Evolutionary conservation across 2,888 invertebrate species (phyloP).

Genomic region (Acanthopleura granulata): DNA sequence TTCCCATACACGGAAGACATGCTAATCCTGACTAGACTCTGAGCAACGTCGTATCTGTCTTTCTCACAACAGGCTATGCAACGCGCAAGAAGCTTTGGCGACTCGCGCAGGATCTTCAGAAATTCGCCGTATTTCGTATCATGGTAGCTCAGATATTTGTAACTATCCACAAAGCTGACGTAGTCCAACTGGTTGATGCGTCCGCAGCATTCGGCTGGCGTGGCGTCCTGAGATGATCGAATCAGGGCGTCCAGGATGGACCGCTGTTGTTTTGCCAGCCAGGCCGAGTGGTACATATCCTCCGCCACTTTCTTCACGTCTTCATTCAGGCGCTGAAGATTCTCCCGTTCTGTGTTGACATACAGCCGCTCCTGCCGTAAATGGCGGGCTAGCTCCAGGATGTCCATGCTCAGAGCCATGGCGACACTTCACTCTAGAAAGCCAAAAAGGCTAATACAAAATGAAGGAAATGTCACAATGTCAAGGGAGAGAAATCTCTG

Average conservation of each 20-base stretch:
- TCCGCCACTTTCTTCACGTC: conserved; percentile 72
- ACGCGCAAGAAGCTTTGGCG: conserved; percentile 80
- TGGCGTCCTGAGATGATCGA: conserved; percentile 81
- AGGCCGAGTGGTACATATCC: conserved; percentile 75
- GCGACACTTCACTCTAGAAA: too few relatives aligned
- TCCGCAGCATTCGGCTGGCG: conserved; percentile 78
- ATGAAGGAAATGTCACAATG: too few relatives aligned
- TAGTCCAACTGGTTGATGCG: conserved; percentile 72
- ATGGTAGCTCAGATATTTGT: conserved; percentile 87
- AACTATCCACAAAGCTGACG: conserved; percentile 71
- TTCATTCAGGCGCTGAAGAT: conserved; percentile 71
- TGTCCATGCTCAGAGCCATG: conserved; percentile 58
- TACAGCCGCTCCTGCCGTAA: conserved; percentile 88
- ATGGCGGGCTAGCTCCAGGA: conserved; percentile 78
- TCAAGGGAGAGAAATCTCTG: too few relatives aligned
- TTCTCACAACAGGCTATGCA: conserved; percentile 79
- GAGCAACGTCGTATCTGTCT: conserved; percentile 62
- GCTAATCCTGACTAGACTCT: conserved; percentile 36
- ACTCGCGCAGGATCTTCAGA: conserved; percentile 77
- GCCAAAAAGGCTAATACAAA: too few relatives aligned
- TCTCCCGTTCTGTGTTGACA: conserved; percentile 86
- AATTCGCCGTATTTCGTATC: conserved; percentile 79
- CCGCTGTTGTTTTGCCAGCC: conserved; percentile 87
- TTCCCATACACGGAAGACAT: conserved; percentile 75
- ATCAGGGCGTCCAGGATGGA: conserved; percentile 77